Evolutionary conservation across 2,113 vertebrate species (phyloP).

Genomic region (Scytalopus superciliaris): DNA sequence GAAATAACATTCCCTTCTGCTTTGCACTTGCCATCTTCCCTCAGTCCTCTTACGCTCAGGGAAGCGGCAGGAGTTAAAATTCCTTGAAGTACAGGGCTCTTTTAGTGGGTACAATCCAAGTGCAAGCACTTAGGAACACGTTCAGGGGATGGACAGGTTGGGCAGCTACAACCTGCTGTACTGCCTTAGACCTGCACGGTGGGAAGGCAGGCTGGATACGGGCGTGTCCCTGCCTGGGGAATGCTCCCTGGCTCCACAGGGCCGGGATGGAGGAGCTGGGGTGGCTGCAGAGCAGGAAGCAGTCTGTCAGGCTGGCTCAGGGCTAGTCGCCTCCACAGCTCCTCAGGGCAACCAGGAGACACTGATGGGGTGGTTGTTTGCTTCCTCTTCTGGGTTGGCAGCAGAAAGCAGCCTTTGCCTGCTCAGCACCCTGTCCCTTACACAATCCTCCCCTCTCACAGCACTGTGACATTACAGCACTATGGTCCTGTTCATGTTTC

Average conservation of each 20-base stretch:
- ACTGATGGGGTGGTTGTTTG: background rate
- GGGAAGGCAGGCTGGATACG: background rate
- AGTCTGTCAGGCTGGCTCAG: background rate
- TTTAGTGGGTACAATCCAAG: fast-evolving
- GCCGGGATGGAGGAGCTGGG: fast-evolving
- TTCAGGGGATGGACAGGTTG: background rate
- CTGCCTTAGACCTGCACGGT: fast-evolving
- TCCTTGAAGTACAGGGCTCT: background rate
- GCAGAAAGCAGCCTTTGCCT: background rate
- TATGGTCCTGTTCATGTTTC: background rate
- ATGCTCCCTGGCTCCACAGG: fast-evolving
- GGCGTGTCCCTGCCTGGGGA: background rate
- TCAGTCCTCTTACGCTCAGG: background rate
- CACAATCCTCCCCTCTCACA: background rate
- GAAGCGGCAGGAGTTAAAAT: background rate
- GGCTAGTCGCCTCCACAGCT: background rate
- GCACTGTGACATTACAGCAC: background rate
- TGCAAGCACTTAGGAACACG: no score
- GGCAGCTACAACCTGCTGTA: background rate
- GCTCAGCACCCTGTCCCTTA: background rate
- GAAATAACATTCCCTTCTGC: background rate
- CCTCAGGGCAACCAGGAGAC: background rate
- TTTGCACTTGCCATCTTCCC: background rate
- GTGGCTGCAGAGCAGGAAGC: background rate
- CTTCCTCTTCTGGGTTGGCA: background rate